Percentiles rank a stretch among this genome's conserved stretches.
phyloP scores from a whole-genome alignment of 2,888 invertebrate species.

The Rhopalosiphum nymphaeae region DNA sequence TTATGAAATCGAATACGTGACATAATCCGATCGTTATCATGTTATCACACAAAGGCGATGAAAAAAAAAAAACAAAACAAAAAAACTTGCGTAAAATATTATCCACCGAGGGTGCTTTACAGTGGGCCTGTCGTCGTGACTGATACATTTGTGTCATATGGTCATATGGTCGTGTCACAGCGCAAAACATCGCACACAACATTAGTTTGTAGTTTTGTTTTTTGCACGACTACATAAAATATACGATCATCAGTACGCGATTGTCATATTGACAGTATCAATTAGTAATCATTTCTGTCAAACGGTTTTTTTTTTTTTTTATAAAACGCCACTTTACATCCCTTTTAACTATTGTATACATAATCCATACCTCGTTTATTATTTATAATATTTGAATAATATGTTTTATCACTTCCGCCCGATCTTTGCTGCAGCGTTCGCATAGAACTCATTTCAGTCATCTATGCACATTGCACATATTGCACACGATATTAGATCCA shows the following conservation, averaged over 20 bases:
- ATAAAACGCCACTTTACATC: conserved; percentile 25
- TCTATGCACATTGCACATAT: background rate
- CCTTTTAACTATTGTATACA: background rate
- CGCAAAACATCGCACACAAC: background rate
- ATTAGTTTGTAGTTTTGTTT: background rate
- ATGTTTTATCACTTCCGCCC: background rate
- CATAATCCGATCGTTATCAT: background rate
- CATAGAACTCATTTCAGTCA: background rate
- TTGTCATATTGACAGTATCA: conserved; percentile 53
- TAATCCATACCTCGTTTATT: background rate
- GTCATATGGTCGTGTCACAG: conserved; percentile 42
- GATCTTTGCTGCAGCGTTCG: background rate
- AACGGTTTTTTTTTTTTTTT: background rate
- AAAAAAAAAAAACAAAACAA: conserved; percentile 18
- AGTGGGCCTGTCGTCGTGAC: background rate
- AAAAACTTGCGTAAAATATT: conserved; percentile 11
- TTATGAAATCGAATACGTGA: conserved; percentile 19
- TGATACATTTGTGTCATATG: conserved; percentile 49
- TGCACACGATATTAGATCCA: background rate
- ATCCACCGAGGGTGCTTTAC: background rate
- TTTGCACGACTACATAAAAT: background rate
- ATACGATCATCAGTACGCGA: background rate
- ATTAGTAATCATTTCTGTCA: conserved; percentile 52
- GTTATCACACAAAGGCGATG: background rate
- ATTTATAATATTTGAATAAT: conserved; percentile 9